Conservation (phyloP, 2,888 invertebrate species). For the Eudasyphora cyanicolor region DNA sequence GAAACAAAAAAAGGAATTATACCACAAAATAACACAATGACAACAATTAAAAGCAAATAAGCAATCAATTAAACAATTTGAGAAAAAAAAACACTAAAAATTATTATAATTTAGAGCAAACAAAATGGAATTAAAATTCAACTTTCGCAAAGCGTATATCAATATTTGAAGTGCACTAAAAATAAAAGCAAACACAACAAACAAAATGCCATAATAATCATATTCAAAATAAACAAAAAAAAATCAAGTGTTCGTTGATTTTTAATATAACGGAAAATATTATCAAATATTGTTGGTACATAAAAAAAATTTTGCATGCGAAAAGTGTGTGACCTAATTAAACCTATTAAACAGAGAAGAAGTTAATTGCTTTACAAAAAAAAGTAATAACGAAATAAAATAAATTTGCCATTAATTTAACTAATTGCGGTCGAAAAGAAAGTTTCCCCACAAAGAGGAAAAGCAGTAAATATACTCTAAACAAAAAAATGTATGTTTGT, state of each 20-base stretch:
- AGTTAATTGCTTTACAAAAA: neutral
- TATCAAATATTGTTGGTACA: too few species aligned
- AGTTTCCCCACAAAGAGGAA: neutral
- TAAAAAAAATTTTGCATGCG: neutral
- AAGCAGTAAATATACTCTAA: neutral
- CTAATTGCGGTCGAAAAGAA: neutral
- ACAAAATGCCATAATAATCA: neutral
- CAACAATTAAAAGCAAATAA: neutral
- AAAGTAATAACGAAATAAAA: neutral
- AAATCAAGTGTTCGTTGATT: neutral
- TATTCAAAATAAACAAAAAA: too few species aligned
- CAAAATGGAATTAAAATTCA: slow-evolving; percentile 1
- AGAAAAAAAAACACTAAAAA: neutral
- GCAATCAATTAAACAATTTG: neutral
- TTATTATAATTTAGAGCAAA: neutral
- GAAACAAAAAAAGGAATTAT: slow-evolving; percentile 1
- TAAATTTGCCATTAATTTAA: neutral
- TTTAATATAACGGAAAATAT: neutral
- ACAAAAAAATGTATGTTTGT: neutral
- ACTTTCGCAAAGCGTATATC: neutral
- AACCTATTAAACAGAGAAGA: neutral
- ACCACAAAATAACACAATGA: neutral
- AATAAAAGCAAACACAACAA: neutral
- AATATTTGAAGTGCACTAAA: neutral
- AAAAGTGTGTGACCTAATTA: slow-evolving; percentile 1